Percentiles rank a stretch among this genome's conserved stretches.
Conservation (phyloP, 1,140 invertebrate species). For the Listronotus bonariensis region DNA sequence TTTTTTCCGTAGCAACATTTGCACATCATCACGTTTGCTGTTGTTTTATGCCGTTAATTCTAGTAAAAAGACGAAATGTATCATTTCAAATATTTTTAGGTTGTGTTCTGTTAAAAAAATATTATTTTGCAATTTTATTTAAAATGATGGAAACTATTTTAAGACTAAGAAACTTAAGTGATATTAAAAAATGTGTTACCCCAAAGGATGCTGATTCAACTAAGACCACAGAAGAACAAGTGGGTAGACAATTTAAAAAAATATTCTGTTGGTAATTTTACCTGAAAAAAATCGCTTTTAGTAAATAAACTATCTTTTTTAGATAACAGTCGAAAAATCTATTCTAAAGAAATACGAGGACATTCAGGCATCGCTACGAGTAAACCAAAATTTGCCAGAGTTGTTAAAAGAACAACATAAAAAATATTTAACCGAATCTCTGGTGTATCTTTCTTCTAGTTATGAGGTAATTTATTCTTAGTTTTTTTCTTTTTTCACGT, state of each 20-base stretch:
- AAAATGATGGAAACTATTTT: constrained; percentile 34
- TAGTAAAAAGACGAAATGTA: no score
- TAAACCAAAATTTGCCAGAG: constrained; percentile 59
- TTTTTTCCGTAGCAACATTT: no score
- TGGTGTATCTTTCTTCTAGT: constrained; percentile 67
- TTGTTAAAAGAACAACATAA: constrained; percentile 70
- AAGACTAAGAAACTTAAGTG: constrained; percentile 32
- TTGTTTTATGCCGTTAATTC: no score
- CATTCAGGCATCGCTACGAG: constrained; percentile 35
- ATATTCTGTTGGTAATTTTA: constrained; percentile 4
- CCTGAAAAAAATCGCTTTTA: constrained; percentile 5
- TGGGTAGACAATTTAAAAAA: constrained; percentile 45
- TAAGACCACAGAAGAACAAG: constrained; percentile 63
- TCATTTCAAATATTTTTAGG: no score
- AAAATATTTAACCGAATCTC: constrained; percentile 70
- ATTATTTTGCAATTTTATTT: not conserved
- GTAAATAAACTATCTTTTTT: constrained; percentile 5
- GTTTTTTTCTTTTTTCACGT: constrained; percentile 7
- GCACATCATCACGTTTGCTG: no score
- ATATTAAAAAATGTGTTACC: constrained; percentile 46
- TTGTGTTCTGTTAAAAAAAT: no score
- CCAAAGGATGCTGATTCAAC: constrained; percentile 59
- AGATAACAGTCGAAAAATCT: constrained; percentile 45
- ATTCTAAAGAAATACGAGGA: constrained; percentile 43
- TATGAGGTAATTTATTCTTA: constrained; percentile 65